Base-by-base conservation (phyloP, 2,797 vertebrate species). In the Vespertilio murinus region DNA sequence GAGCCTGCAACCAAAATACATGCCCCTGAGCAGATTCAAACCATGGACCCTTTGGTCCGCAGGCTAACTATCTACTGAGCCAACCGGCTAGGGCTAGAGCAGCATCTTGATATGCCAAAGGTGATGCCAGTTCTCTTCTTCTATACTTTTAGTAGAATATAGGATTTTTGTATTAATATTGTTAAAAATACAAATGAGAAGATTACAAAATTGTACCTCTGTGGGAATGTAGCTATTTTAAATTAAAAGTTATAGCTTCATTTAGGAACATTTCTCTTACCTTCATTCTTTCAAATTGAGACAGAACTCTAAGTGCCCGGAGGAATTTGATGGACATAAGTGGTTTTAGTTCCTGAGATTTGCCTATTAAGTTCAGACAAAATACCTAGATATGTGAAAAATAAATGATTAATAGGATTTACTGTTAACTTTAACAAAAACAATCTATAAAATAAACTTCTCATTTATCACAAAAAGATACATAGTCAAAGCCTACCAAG, bases 261-360 rank as follows among this genome's bases (percentile, higher is more conserved):
- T 28, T 88, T 67, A 83, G 33, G 91, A 88, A 65, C 23, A 14
- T 91, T 81, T 70, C 38, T 97, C 98, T 98, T 98, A 99, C 99
- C 98, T 99, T 98, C 98, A 99, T 99, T 96, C 98, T 98, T 96
- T 99, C 99, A 56, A 99, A 99, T 4, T 99, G 98, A 69, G 99
- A 97, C 35, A 97, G 73, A 90, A 97, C 95, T 97, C 97, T 96
- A 49, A 97, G 94, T 1, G 81, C 93, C 30, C 97, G 95, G 65
- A 97, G 95, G 22, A 96, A 97, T 80, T 97, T 97, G 49, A 97
- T 85, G 40, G 95, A 95, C 70, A 22, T 74, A 38, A 97, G 95
- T 59, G 87, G 94, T 25, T 92, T 93, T 61, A 97, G 67, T 79
- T 96, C 95, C 54, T 10, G 77, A 92, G 94, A 95, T 90, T 96